Evolutionary conservation across 2,113 vertebrate species (phyloP).

Genomic region (Brienomyrus longianalis): DNA sequence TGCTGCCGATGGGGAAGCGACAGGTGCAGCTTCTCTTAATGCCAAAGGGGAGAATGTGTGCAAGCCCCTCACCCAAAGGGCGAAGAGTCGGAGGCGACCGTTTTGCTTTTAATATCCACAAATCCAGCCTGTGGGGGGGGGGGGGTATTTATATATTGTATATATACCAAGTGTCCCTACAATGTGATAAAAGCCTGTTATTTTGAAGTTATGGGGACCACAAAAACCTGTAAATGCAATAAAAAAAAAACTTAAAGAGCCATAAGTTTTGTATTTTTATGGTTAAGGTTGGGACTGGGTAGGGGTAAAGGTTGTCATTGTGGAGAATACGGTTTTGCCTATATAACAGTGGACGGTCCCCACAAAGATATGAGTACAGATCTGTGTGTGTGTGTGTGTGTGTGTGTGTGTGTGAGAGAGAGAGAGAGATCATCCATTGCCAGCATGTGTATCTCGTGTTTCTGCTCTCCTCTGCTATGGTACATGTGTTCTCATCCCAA

Average conservation of each 20-base stretch:
- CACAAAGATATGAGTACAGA: no score
- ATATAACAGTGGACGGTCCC: no score
- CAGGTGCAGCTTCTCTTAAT: conserved; percentile 25
- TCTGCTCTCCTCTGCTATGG: not conserved
- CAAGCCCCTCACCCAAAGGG: not conserved
- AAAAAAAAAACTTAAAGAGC: not conserved
- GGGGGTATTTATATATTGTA: not conserved
- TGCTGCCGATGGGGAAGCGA: not conserved
- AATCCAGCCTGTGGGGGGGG: not conserved
- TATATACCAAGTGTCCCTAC: no score
- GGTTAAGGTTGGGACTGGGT: not conserved
- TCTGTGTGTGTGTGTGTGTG: not conserved
- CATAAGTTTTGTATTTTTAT: not conserved
- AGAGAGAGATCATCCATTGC: not conserved
- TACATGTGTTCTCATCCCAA: not conserved
- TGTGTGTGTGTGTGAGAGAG: not conserved
- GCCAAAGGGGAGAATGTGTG: not conserved
- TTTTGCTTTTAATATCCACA: not conserved
- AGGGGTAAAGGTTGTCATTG: not conserved
- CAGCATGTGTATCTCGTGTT: not conserved
- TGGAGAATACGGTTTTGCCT: not conserved
- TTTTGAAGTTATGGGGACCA: no score
- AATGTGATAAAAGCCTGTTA: not conserved
- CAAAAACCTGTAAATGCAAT: not conserved
- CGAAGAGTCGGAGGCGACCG: not conserved